Base-by-base conservation (phyloP, 1,140 invertebrate genomes). In the Tetramorium simillimum region DNA sequence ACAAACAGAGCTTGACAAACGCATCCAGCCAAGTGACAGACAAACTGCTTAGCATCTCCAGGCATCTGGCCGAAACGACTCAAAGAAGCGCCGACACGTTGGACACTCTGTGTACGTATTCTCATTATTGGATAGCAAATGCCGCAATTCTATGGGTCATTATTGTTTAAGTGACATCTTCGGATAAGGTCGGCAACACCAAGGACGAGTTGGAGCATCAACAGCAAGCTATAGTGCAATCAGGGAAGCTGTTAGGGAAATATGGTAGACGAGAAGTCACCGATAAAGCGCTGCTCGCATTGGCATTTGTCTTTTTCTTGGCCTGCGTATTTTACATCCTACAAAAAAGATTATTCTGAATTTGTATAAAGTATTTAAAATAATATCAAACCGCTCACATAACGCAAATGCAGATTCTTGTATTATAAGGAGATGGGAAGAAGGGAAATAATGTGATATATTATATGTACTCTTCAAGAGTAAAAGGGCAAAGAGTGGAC, bases 231-330 rank as follows among this genome's bases (percentile, higher is more conserved):
- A 99, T 99, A 89, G 96, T 97, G 16, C 98, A 98, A 92, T 99
- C 98, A 0, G 97, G 97, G 84, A 99, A 98, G 94, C 95, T 99
- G 3, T 95, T 99, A 53, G 98, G 98, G 28, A 99, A 99, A 96
- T 99, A 99, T 95, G 98, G 98, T 3, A 95, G 99, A 88, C 95
- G 99, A 43, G 99, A 99, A 95, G 97, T 98, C 75, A 99, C 99
- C 0, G 99, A 99, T 93, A 99, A 99, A 96, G 96, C 99, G 63
- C 95, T 99, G 0, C 97, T 99, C 86, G 97, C 98, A 85, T 97
- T 99, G 92, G 98, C 98, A 65, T 97, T 99, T 93, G 96, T 97
- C 2, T 99, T 99, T 95, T 99, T 99, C 94, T 96, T 99, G 85
- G 97, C 97, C 10, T 98, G 98, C 92, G 98, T 98, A 56, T 96